phyloP scores from a whole-genome alignment of 2,113 vertebrate genomes.

The Leucopsar rothschildi region DNA sequence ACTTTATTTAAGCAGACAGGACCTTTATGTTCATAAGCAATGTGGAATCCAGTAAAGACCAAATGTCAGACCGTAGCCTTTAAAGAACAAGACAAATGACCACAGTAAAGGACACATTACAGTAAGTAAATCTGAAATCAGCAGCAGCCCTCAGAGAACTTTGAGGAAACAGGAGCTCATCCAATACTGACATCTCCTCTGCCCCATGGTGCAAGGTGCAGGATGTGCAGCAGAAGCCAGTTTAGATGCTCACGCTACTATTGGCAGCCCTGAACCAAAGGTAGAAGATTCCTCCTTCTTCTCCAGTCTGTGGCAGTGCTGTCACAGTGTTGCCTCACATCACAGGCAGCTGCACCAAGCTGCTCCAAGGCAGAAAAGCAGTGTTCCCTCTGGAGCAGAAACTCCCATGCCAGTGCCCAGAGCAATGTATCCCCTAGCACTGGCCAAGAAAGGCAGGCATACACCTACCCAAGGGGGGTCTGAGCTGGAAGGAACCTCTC shows the following conservation, averaged over 20 bases:
- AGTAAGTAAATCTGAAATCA: slow-evolving; percentile 54
- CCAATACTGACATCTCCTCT: fast-evolving
- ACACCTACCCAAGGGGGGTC: fast-evolving
- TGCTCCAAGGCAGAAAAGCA: background rate
- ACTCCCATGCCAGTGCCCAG: background rate
- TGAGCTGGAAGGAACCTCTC: background rate
- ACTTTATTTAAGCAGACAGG: slow-evolving; percentile 61
- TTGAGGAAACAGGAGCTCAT: background rate
- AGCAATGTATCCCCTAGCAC: background rate
- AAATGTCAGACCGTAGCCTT: slow-evolving; percentile 69
- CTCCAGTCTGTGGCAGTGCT: background rate
- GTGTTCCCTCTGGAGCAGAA: background rate
- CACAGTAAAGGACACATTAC: slow-evolving; percentile 40
- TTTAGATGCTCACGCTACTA: background rate
- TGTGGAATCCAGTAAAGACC: slow-evolving; percentile 41
- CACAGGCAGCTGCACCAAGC: background rate
- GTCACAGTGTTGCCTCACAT: background rate
- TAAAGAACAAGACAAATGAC: slow-evolving; percentile 58
- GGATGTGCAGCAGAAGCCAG: background rate
- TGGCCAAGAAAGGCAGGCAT: background rate
- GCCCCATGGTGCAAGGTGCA: fast-evolving
- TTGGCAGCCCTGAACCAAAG: background rate
- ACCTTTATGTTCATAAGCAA: slow-evolving; percentile 52
- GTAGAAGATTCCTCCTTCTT: slow-evolving; percentile 14
- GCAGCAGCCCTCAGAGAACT: background rate